phyloP scores from a whole-genome alignment of 2,888 invertebrate species.

The Lacanobia oleracea region DNA sequence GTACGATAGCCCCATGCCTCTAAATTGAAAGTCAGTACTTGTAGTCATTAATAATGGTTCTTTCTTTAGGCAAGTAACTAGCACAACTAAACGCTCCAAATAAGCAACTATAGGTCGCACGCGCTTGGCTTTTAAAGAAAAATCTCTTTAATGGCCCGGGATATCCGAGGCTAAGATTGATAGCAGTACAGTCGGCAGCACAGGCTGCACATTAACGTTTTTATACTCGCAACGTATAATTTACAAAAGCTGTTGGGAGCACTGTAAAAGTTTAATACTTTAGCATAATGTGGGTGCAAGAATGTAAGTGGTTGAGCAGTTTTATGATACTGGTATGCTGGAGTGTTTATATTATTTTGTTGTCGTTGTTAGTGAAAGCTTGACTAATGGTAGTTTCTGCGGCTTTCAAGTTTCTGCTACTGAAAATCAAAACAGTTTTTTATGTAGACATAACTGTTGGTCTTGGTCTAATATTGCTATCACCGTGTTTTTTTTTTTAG shows the following conservation, averaged over 20 bases:
- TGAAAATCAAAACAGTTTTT: background rate
- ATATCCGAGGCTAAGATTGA: constrained; percentile 70
- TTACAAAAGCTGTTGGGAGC: constrained; percentile 48
- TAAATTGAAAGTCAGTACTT: too few species aligned
- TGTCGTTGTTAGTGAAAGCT: background rate
- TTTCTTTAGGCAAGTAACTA: constrained; percentile 24
- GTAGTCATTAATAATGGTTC: background rate
- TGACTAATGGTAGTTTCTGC: background rate
- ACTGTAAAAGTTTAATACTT: constrained; percentile 52
- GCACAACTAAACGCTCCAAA: constrained; percentile 31
- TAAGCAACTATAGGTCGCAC: constrained; percentile 60
- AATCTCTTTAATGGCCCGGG: constrained; percentile 68
- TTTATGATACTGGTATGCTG: constrained; percentile 13
- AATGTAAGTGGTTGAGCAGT: background rate
- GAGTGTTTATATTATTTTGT: constrained; percentile 11
- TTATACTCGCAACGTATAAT: constrained; percentile 40
- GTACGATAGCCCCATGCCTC: too few species aligned
- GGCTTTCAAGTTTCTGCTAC: background rate
- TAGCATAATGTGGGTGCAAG: constrained; percentile 21
- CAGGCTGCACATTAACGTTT: constrained; percentile 55
- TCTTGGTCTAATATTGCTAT: too few species aligned
- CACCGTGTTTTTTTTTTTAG: too few species aligned
- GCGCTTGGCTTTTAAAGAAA: constrained; percentile 71
- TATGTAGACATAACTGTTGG: background rate
- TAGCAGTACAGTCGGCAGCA: constrained; percentile 62